Percentiles rank a stretch among this genome's conserved stretches.
Evolutionary conservation across 2,888 invertebrate species (phyloP).

Genomic region (Troides aeacus): DNA sequence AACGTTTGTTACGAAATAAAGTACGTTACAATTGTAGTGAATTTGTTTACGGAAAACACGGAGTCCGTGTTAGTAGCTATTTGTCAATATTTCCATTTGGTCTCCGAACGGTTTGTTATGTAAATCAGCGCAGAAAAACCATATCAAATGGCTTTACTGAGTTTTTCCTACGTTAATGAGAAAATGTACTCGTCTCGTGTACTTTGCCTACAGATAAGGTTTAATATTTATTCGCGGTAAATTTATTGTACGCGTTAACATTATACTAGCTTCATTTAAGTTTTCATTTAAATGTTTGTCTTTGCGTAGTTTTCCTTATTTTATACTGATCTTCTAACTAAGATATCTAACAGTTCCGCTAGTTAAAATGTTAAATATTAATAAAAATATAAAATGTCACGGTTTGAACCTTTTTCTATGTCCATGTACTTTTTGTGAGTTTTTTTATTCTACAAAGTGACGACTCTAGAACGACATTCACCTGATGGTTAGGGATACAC

Average conservation of each 20-base stretch:
- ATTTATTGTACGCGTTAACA: background rate
- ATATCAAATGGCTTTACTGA: constrained; percentile 16
- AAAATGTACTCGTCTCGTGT: constrained; percentile 3
- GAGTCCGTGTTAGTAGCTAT: constrained; percentile 1
- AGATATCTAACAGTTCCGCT: background rate
- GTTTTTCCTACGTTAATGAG: constrained; percentile 10
- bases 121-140: constrained; percentile 15
- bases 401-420: background rate
- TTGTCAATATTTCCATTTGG: constrained; percentile 16
- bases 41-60: constrained; percentile 17
- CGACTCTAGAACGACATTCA: too few relatives aligned
- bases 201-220: background rate
- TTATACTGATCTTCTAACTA: background rate
- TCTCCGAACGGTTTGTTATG: constrained; percentile 19
- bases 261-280: background rate
- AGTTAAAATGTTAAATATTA: background rate
- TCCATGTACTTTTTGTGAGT: background rate
- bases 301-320: background rate
- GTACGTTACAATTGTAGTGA: background rate
- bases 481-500: too few relatives aligned
- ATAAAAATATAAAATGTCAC: background rate
- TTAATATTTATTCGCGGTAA: constrained; percentile 2
- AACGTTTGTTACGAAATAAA: background rate
- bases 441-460: too few relatives aligned
- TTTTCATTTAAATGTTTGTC: background rate